Base-by-base conservation (phyloP, 2,113 vertebrate genomes). In the Leuciscus idus region DNA sequence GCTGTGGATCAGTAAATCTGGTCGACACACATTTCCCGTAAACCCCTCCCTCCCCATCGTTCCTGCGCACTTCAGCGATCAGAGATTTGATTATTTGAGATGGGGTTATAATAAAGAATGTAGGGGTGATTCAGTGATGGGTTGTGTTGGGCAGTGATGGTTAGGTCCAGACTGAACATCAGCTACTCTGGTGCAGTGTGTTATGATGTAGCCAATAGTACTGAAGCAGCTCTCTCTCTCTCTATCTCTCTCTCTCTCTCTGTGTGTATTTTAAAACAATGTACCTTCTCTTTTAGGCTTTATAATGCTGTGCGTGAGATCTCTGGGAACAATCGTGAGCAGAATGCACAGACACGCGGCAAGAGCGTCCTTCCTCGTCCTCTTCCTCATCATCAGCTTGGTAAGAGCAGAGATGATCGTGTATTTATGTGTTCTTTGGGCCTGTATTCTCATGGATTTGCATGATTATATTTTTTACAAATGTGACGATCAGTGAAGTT, bases 301-400 rank as follows among this genome's bases (percentile, higher is more conserved):
- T 77, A 33, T 61, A 64, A 83, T 46, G 48, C 83, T 77, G 85
- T 21, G 21, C 33, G 7, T 62, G 72, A 36, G 73, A 85, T 83
- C 55, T 26, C 39, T 77, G 68, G 48, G 74, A 79, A 77, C 50
- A 81, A 23, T 83, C 30, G 82, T 66, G 33, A 83, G 79, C 77
- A 87, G 74, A 73, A 89, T 89, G 88, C 61, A 84, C 52, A 62
- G 68, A 84, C 81, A 83, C 62, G 28, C 1, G 33, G 43, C 83
- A 26, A 70, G 75, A 28, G 81, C 62, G 52, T 23, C 70, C 30
- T 59, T 61, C 39, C 83, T 89, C 78, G 36, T 76, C 68, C 75
- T 87, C 79, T 81, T 87, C 73, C 48, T 87, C 86, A 55, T 79
- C 64, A 82, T 87, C 72, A 85, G 83, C 77, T 43, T 83, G 77